Base-by-base conservation (phyloP, 2,797 vertebrate species). In the Phataginus tetradactyla region DNA sequence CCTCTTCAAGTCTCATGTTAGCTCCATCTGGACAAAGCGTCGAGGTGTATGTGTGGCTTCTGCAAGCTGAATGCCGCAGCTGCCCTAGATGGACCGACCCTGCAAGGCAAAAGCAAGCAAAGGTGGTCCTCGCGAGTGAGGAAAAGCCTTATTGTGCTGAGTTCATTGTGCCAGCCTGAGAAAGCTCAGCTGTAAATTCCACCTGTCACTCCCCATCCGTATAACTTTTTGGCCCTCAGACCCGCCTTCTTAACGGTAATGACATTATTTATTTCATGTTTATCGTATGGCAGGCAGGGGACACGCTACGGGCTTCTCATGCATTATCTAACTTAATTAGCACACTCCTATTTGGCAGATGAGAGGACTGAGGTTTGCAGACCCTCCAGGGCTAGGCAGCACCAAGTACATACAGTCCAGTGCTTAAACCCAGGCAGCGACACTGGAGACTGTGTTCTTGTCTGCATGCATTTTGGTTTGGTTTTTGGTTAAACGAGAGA, bases 1-100 rank as follows among this genome's bases (percentile, higher is more conserved):
- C 86, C 93, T 97, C 96, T 97, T 95, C 88, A 83, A 93, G 78
- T 87, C 97, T 96, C 90, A 7, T 90, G 90, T 96, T 97, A 96
- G 71, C 97, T 98, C 97, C 96, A 95, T 97, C 98, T 98, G 98
- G 98, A 98, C 98, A 95, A 95, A 93, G 18, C 27, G 4, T 72
- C 3, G 92, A 98, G 97, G 98, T 98, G 92, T 90, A 75, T 81
- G 64, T 96, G 57, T 87, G 96, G 84, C 96, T 97, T 92, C 94
- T 96, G 93, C 59, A 17, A 84, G 2, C 0, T 20, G 53, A 27
- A 49, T 86, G 80, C 83, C 63, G 7, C 51, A 25, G 32, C 77
- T 32, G 59, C 64, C 64, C 66, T 12, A 7, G 71, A 59, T 51
- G 90, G 91, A 85, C 80, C 78, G 91, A 85, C 80, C 78, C 97